These are phyloP conservation scores for Caenorhabditis inopinata DNA, from an alignment of 1,140 invertebrate species.

Conservation along the genomic window DNA sequence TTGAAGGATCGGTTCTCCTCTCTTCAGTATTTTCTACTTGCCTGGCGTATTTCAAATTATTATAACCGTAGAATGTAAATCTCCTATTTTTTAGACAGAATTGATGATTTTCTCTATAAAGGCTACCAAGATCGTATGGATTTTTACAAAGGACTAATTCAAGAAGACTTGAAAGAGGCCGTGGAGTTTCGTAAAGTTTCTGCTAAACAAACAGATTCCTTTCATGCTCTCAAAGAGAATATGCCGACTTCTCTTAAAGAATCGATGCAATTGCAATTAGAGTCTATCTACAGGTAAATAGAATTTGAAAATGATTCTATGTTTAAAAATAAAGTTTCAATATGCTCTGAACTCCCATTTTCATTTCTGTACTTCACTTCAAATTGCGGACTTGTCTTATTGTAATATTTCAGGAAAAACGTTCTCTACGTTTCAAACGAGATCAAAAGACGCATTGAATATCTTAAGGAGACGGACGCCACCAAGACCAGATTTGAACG, in stretches of 20 bases:
- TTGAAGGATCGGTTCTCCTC: too few relatives aligned
- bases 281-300: constrained; percentile 59
- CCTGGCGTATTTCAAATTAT: too few relatives aligned
- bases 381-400: too few relatives aligned
- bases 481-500: constrained; percentile 62
- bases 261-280: constrained; percentile 60
- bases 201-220: constrained; percentile 58
- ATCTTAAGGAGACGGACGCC: constrained; percentile 62
- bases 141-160: constrained; percentile 58
- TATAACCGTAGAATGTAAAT: too few relatives aligned
- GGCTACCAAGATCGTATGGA: constrained; percentile 50
- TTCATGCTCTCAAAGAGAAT: constrained; percentile 58
- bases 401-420: constrained; percentile 51
- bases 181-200: constrained; percentile 65
- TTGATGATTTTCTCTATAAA: constrained; percentile 54
- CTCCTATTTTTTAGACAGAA: constrained; percentile 52
- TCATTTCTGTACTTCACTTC: too few relatives aligned
- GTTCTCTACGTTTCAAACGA: constrained; percentile 58
- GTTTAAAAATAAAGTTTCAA: too few relatives aligned
- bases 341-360: too few relatives aligned
- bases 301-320: too few relatives aligned
- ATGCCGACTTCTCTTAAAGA: constrained; percentile 64
- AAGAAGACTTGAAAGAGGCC: constrained; percentile 63
- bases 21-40: too few relatives aligned
- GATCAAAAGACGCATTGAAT: constrained; percentile 62